Evolutionary conservation across 2,797 vertebrate genomes (phyloP).

Genomic region (Notoglanidium macrostoma): DNA sequence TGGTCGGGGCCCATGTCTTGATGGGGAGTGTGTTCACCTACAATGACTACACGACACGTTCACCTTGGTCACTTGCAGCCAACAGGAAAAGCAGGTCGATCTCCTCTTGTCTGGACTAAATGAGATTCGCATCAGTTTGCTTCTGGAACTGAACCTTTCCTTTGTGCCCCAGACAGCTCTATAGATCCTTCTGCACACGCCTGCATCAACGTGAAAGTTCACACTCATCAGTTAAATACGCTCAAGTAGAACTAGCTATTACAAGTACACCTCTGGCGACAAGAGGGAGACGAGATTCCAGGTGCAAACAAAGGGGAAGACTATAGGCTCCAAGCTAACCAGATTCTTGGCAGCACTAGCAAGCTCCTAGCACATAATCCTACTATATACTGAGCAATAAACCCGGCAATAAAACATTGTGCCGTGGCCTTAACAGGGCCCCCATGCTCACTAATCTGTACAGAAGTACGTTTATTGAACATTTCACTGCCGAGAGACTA

Average conservation of each 20-base stretch:
- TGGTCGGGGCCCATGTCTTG: background rate
- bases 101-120: constrained; percentile 68
- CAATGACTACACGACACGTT: constrained; percentile 57
- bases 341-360: constrained; percentile 47
- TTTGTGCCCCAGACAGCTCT: constrained; percentile 49
- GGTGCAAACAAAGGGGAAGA: constrained; percentile 50
- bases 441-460: constrained; percentile 53
- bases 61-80: constrained; percentile 18
- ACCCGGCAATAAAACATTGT: constrained; percentile 55
- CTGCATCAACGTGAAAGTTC: constrained; percentile 47
- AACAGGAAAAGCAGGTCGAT: constrained; percentile 60
- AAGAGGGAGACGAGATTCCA: background rate
- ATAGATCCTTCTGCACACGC: constrained; percentile 42
- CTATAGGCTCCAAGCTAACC: constrained; percentile 45
- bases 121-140: constrained; percentile 74
- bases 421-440: constrained; percentile 46
- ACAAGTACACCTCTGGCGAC: constrained; percentile 1
- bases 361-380: constrained; percentile 48
- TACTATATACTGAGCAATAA: constrained; percentile 52
- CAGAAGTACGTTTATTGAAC: constrained; percentile 52
- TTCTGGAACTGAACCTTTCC: constrained; percentile 68
- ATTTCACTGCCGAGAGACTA: constrained; percentile 48
- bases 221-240: background rate
- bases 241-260: constrained; percentile 6
- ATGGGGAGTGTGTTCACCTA: constrained; percentile 26